Conservation (phyloP, 2,113 vertebrate genomes). For the Hemiscyllium ocellatum region DNA sequence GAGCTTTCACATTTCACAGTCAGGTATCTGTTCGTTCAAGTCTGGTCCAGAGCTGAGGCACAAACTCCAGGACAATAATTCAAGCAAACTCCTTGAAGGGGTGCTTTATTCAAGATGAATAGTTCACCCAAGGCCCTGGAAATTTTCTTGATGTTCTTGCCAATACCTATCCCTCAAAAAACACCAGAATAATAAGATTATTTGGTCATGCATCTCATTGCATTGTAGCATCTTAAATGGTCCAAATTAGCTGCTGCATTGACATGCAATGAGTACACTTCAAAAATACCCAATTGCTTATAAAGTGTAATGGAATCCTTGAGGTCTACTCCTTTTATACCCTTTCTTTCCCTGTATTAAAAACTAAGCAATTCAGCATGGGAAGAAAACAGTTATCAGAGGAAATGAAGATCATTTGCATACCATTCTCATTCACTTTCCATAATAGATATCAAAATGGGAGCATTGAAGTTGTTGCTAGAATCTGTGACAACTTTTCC, state of each 20-base stretch:
- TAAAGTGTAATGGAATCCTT: not conserved
- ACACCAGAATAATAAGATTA: not conserved
- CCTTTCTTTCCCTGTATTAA: not conserved
- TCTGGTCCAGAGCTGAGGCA: not conserved
- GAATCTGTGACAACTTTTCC: not conserved
- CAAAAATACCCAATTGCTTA: not conserved
- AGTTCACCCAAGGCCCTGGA: not conserved
- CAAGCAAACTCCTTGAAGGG: not conserved
- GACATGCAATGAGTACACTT: not conserved
- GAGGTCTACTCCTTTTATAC: not conserved
- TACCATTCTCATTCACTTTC: not conserved
- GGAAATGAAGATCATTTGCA: not conserved
- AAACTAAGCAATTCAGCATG: not conserved
- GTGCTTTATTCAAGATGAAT: not conserved
- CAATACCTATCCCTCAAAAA: not conserved
- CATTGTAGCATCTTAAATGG: no score
- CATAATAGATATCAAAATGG: not conserved
- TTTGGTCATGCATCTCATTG: not conserved
- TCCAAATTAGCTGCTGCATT: no score
- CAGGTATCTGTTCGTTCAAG: not conserved
- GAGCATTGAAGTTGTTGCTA: not conserved
- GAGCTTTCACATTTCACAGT: not conserved
- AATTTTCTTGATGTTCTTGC: not conserved
- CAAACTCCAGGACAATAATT: not conserved
- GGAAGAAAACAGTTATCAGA: not conserved